Percentiles rank a stretch among this genome's conserved stretches.
Conservation (phyloP, 2,888 invertebrate genomes). For the Clunio marinus region DNA sequence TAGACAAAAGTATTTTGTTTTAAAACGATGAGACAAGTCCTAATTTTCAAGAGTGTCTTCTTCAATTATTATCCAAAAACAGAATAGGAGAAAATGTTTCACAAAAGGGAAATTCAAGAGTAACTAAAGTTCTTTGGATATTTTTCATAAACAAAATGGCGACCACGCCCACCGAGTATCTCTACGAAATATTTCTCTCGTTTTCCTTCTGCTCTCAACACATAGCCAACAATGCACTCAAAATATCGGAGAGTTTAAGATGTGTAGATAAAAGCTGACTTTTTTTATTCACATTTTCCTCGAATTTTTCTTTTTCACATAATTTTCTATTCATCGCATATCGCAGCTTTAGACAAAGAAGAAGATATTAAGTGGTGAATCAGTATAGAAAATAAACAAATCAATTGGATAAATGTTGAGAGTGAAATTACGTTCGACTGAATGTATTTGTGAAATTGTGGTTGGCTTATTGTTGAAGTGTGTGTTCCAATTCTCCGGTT, state of each 20-base stretch:
- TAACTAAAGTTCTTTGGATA: no score
- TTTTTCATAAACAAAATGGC: no score
- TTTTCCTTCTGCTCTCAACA: background rate
- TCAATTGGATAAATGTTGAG: background rate
- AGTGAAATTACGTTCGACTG: background rate
- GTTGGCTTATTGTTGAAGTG: conserved; percentile 38
- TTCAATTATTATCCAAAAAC: no score
- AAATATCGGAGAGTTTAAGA: background rate
- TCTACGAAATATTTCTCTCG: no score
- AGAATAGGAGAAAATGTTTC: no score
- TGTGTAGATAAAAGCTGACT: background rate
- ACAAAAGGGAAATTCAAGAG: no score
- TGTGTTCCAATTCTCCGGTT: conserved; percentile 16
- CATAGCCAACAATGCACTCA: background rate
- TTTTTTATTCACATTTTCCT: background rate
- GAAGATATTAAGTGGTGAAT: background rate
- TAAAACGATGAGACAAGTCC: no score
- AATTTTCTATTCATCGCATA: conserved; percentile 7
- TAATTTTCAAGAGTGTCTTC: no score
- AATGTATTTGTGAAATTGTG: conserved; percentile 28
- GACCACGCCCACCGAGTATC: conserved; percentile 6
- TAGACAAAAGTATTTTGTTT: no score
- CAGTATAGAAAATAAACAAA: background rate
- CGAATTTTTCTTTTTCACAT: background rate
- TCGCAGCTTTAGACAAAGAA: background rate